Evolutionary conservation across 1,140 invertebrate genomes (phyloP), one percentile per base, ranked within the genome.

Genomic region (Drosophila sp.): DNA sequence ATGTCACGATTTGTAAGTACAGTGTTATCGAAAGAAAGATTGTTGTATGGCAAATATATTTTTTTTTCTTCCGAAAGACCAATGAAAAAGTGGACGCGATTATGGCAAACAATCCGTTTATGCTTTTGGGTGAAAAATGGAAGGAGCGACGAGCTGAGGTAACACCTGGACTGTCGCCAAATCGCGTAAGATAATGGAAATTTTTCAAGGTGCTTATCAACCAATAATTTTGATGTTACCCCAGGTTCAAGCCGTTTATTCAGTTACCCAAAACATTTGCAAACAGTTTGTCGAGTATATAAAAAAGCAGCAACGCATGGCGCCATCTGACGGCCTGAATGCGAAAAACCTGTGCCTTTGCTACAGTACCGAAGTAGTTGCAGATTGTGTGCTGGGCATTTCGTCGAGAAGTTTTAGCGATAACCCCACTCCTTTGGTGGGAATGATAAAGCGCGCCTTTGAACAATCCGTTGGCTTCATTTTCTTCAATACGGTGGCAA

Each of bases 111-210:
- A 93, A 93, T 76, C 80, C 93, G 0, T 93, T 93, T 62, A 32
- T 91, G 4, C 57, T 91, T 4, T 76, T 51, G 4, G 93, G 92
- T 11, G 87, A 93, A 4, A 76, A 69, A 7, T 95, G 94, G 94
- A 94, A 94, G 76, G 84, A 93, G n/a, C 91, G 93, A 14, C 81
- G 94, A 18, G 83, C 83, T 5, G 92, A 94, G 43, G 90, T 94
- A 18, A 94, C 93, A 21, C 93, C 94, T 6, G 93, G 92, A 4
- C 92, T 94, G 29, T 93, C 93, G 0, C 83, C 91, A 0, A 91
- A 92, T 72, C 69, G 83, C 11, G 92, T 92, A 78, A 57, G 27
- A 29, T 29, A 29, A 29, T 6, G 7, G 0, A 29, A 29, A 29
- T 5, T 29, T 2, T 29, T 6, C 4, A 0, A 29, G 27, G 53